Base-by-base conservation (phyloP, 2,888 invertebrate species). In the Nomada goodeniana region DNA sequence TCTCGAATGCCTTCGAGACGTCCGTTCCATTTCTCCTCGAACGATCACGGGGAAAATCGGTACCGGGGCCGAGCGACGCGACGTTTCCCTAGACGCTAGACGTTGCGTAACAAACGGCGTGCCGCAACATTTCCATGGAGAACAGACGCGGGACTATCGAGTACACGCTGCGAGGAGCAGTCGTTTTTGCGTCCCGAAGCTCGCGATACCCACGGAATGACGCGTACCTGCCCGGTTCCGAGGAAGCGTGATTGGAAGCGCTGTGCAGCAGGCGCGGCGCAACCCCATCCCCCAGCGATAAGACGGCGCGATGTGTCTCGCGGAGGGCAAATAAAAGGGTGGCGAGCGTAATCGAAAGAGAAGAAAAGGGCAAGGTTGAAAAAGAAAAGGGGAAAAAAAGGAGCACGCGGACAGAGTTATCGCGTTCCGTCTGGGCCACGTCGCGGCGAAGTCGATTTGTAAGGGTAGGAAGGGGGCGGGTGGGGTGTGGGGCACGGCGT, bases 381-480 rank as follows among this genome's bases (percentile, higher is more conserved):
- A 78, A 44, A 68, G 76, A 72, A 70, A 64, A 20, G 3, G 47
- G 47, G 2, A 69, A 68, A 53, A 63, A 50, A 72, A 57, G 63
- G 77, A 72, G 69, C 68, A 75, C 36, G 69, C 64, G 69, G 81
- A 55, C 74, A 87, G 88, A 89, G 86, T 89, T 89, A 89, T 89
- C 89, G 87, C 86, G 88, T 79, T 89, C 68, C 81, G 89, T 88
- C 89, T 88, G 88, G 83, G 77, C 77, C 84, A 71, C 84, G 87
- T 82, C 84, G 86, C 75, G 86, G 63, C 65, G 80, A 75, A 85
- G 82, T 86, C 84, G 84, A 82, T 83, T 86, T 78, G 75, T 72
- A 68, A 80, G 65, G 76, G 68, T 71, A 76, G 44, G 15, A 18
- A 2, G 13, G 2, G 18, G 36, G 23, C 11, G 23, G 20, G 26